Percentiles rank a stretch among this genome's conserved stretches.
phyloP scores from a whole-genome alignment of 2,888 invertebrate genomes.

The Buathra laborator region DNA sequence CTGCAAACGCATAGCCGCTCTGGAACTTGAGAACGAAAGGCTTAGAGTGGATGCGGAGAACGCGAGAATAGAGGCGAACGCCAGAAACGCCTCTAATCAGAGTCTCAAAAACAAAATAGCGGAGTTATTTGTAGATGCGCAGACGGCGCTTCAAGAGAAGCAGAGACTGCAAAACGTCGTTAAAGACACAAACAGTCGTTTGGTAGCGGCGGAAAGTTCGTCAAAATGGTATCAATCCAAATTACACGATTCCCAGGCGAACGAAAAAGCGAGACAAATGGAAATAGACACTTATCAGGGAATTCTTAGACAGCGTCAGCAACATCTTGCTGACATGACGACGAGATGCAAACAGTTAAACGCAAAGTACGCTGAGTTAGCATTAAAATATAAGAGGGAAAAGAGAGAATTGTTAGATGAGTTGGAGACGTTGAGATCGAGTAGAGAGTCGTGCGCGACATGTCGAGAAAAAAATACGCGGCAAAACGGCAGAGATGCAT shows the following conservation, averaged over 20 bases:
- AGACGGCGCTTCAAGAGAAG: slow-evolving; percentile 75
- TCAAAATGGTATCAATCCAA: slow-evolving; percentile 79
- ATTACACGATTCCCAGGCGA: slow-evolving; percentile 76
- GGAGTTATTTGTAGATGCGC: slow-evolving; percentile 78
- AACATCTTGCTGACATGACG: slow-evolving; percentile 72
- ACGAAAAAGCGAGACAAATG: slow-evolving; percentile 75
- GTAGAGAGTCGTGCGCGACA: slow-evolving; percentile 10
- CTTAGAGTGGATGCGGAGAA: slow-evolving; percentile 77
- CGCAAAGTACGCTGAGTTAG: slow-evolving; percentile 71
- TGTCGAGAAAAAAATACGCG: background rate
- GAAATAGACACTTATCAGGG: slow-evolving; percentile 78
- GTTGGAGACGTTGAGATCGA: slow-evolving; percentile 62
- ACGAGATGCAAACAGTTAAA: slow-evolving; percentile 75
- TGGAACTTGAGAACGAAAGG: slow-evolving; percentile 79
- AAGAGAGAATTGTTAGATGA: slow-evolving; percentile 70
- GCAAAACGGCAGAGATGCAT: slow-evolving; percentile 3
- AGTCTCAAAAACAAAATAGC: slow-evolving; percentile 79
- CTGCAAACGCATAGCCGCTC: slow-evolving; percentile 72
- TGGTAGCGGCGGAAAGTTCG: slow-evolving; percentile 74
- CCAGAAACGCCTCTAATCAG: slow-evolving; percentile 78
- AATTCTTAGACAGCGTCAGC: slow-evolving; percentile 76
- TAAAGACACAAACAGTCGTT: slow-evolving; percentile 73
- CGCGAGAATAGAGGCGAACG: slow-evolving; percentile 76
- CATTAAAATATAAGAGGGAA: slow-evolving; percentile 73
- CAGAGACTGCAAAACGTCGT: slow-evolving; percentile 75